Evolutionary conservation across 2,888 invertebrate species (phyloP).

Genomic region (Argynnis bischoffii): DNA sequence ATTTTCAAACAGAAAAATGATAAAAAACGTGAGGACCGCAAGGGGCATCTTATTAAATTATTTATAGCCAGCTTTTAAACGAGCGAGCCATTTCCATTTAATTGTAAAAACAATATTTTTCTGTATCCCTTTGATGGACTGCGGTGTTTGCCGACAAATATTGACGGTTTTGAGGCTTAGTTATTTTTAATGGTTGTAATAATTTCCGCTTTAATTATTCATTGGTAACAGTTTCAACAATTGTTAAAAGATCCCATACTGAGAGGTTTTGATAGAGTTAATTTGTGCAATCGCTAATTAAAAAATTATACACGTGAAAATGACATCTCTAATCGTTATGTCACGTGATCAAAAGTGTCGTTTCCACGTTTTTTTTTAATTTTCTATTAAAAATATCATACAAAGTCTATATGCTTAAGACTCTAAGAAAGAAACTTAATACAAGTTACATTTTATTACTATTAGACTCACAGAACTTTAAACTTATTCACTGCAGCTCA

Average conservation of each 20-base stretch:
- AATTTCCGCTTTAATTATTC: neutral
- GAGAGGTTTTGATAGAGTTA: too few relatives aligned
- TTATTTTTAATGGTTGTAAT: slow-evolving; percentile 36
- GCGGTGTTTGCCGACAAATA: neutral
- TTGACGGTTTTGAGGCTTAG: slow-evolving; percentile 26
- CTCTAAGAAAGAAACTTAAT: too few relatives aligned
- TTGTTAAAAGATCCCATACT: too few relatives aligned
- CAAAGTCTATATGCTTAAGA: too few relatives aligned
- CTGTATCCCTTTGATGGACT: slow-evolving; percentile 11
- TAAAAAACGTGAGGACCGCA: neutral
- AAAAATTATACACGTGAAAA: neutral
- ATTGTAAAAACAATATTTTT: slow-evolving; percentile 17
- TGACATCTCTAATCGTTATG: neutral
- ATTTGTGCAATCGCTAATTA: too few relatives aligned
- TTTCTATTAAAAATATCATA: too few relatives aligned
- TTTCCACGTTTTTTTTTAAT: too few relatives aligned
- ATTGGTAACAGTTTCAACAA: slow-evolving; percentile 28
- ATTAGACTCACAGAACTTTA: too few relatives aligned
- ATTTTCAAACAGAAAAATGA: neutral
- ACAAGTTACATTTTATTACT: too few relatives aligned
- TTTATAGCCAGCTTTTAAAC: slow-evolving; percentile 11
- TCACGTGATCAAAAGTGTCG: too few relatives aligned
- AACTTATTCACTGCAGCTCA: too few relatives aligned
- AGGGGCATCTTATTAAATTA: slow-evolving; percentile 28
- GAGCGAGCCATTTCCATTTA: slow-evolving; percentile 3